phyloP scores from a whole-genome alignment of 2,113 vertebrate species.

The Labeo rohita region DNA sequence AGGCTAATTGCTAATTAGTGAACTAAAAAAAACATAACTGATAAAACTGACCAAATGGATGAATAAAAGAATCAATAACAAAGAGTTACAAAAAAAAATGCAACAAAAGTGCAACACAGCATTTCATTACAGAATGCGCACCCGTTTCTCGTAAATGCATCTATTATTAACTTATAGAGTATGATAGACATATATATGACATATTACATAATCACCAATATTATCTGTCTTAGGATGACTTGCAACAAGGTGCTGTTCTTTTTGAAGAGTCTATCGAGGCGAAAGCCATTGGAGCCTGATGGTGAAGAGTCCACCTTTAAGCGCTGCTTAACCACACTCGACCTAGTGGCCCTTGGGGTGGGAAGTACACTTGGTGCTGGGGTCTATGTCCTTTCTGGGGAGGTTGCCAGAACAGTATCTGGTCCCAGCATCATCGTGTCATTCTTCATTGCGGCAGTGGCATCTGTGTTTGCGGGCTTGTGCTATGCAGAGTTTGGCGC shows the following conservation, averaged over 20 bases:
- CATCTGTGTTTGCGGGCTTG: constrained; percentile 83
- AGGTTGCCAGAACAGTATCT: constrained; percentile 79
- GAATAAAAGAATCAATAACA: background rate
- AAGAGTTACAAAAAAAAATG: background rate
- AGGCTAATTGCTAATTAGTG: background rate
- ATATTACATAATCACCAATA: background rate
- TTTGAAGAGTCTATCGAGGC: constrained; percentile 71
- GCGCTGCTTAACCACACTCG: constrained; percentile 79
- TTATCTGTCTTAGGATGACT: constrained; percentile 61
- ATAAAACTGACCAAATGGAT: background rate
- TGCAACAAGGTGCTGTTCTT: constrained; percentile 62
- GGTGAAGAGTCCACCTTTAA: constrained; percentile 72
- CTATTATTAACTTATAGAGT: background rate
- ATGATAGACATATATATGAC: background rate
- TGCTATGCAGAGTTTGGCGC: constrained; percentile 85
- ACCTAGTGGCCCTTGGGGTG: constrained; percentile 83
- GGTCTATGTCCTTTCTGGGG: constrained; percentile 84
- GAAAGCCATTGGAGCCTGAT: constrained; percentile 72
- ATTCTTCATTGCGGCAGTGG: constrained; percentile 83
- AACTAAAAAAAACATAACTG: no score
- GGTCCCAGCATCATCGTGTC: constrained; percentile 84
- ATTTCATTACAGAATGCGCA: background rate
- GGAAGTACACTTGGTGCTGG: constrained; percentile 87
- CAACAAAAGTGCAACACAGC: background rate
- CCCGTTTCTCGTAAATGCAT: background rate